Conservation (phyloP, 2,888 invertebrate species). For the Ennomos erosarius region DNA sequence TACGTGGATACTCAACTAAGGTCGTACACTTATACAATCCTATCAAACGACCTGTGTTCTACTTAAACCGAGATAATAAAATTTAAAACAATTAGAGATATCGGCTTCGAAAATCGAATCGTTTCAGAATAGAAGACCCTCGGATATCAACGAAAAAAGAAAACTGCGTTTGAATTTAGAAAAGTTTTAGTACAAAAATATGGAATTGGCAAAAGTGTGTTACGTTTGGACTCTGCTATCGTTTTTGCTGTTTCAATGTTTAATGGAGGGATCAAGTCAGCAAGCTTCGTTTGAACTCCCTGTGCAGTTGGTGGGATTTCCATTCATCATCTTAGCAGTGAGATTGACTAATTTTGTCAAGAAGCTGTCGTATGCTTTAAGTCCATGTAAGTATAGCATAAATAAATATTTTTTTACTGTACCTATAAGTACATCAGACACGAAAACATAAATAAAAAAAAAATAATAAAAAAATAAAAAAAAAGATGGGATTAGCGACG, state of each 20-base stretch:
- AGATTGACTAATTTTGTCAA: constrained; percentile 92
- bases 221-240: constrained; percentile 65
- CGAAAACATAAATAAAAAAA: no score
- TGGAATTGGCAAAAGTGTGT: constrained; percentile 70
- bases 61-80: constrained; percentile 15
- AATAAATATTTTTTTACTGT: no score
- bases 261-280: constrained; percentile 64
- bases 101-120: not conserved
- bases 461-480: no score
- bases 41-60: constrained; percentile 25
- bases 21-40: constrained; percentile 59
- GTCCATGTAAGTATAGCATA: constrained; percentile 42
- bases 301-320: constrained; percentile 93
- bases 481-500: no score
- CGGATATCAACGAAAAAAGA: not conserved
- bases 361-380: constrained; percentile 91
- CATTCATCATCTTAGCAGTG: constrained; percentile 92
- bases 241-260: constrained; percentile 65
- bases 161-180: constrained; percentile 8
- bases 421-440: no score
- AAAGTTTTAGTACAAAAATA: constrained; percentile 43
- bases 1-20: constrained; percentile 64
- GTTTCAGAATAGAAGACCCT: constrained; percentile 2
- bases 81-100: not conserved
- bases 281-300: constrained; percentile 85